phyloP scores from a whole-genome alignment of 2,113 vertebrate species.

The Morphnarchus princeps region DNA sequence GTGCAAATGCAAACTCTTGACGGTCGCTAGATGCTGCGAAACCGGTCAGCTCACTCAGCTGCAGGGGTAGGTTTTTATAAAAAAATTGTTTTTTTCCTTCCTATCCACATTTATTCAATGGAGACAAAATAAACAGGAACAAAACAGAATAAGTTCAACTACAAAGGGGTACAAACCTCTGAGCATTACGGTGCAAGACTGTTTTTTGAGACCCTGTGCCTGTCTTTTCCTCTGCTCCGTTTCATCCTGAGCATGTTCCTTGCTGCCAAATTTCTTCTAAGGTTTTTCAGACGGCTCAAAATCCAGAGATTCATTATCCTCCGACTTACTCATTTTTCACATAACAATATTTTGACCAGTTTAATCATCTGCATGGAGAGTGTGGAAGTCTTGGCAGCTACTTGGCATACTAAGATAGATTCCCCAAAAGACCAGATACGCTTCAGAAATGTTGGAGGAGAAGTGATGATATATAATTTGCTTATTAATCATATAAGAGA shows the following conservation, averaged over 20 bases:
- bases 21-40: background rate
- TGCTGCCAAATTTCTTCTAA: background rate
- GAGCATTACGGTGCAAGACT: background rate
- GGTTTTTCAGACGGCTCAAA: constrained; percentile 16
- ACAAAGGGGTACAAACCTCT: background rate
- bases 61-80: background rate
- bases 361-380: constrained; percentile 56
- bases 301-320: constrained; percentile 49
- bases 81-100: background rate
- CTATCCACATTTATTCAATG: background rate
- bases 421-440: constrained; percentile 49
- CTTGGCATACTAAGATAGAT: constrained; percentile 61
- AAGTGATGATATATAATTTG: constrained; percentile 47
- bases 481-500: constrained; percentile 59
- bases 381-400: constrained; percentile 58
- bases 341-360: constrained; percentile 62
- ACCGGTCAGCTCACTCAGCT: rapidly evolving
- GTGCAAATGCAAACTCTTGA: too few relatives aligned
- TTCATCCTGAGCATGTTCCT: background rate
- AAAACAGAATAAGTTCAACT: background rate
- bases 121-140: background rate
- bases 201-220: background rate
- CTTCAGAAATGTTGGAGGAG: constrained; percentile 41
- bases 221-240: background rate
- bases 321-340: constrained; percentile 47